phyloP scores from a whole-genome alignment of 2,888 invertebrate species.

The Hybos culiciformis region DNA sequence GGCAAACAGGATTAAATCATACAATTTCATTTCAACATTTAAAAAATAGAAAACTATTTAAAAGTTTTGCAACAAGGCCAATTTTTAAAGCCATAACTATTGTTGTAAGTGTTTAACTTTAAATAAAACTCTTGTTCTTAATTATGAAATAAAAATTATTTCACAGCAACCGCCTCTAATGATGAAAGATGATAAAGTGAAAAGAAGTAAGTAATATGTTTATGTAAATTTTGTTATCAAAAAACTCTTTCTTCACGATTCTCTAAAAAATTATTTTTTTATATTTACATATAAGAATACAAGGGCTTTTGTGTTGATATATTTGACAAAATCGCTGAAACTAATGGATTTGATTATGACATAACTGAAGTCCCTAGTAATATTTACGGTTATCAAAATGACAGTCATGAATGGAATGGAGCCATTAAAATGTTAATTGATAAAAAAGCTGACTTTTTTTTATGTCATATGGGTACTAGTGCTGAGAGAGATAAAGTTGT shows the following conservation, averaged over 20 bases:
- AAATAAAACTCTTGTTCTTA: neutral
- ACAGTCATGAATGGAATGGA: slow-evolving; percentile 73
- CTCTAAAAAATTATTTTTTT: too few relatives aligned
- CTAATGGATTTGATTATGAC: slow-evolving; percentile 82
- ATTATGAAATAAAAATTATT: neutral
- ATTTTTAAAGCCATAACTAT: slow-evolving; percentile 80
- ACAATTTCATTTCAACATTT: slow-evolving; percentile 51
- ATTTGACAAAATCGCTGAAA: slow-evolving; percentile 70
- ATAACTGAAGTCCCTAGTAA: slow-evolving; percentile 67
- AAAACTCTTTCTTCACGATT: too few relatives aligned
- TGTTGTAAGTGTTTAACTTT: slow-evolving; percentile 43
- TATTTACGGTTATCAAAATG: slow-evolving; percentile 80
- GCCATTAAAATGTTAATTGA: slow-evolving; percentile 68
- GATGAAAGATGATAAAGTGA: slow-evolving; percentile 49
- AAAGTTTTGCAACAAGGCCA: slow-evolving; percentile 62
- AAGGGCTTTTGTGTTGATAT: slow-evolving; percentile 92
- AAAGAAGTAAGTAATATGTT: too few relatives aligned
- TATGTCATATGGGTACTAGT: slow-evolving; percentile 92
- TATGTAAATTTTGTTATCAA: too few relatives aligned
- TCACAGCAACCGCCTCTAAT: slow-evolving; percentile 72
- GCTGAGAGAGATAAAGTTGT: slow-evolving; percentile 93
- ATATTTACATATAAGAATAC: slow-evolving; percentile 52
- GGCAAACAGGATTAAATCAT: slow-evolving; percentile 62
- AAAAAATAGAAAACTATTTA: slow-evolving; percentile 51
- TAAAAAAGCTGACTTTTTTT: slow-evolving; percentile 82